Percentiles rank a stretch among this genome's conserved stretches.
These are phyloP conservation scores for Mesoclemmys tuberculata DNA, from an alignment of 2,113 vertebrate species.

Conservation along the genomic window DNA sequence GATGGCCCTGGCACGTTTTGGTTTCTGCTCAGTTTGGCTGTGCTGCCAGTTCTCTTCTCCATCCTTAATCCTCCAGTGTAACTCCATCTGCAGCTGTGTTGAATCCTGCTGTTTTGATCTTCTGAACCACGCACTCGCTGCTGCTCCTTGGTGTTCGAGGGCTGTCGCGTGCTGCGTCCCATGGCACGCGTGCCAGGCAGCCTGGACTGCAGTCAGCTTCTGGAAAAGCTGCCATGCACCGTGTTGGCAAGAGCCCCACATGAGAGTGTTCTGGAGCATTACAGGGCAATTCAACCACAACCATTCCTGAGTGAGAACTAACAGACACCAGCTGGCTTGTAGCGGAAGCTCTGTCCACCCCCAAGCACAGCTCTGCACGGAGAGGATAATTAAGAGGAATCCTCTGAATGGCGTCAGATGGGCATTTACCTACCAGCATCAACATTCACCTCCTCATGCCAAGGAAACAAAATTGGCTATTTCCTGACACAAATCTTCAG, in stretches of 20 bases:
- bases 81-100: constrained; percentile 35
- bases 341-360: accelerated
- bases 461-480: accelerated
- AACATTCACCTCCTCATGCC: accelerated
- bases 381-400: not conserved
- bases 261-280: accelerated
- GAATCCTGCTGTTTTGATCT: accelerated
- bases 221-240: not conserved
- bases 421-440: not conserved
- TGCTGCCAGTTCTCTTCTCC: constrained; percentile 33
- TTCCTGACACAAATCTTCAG: accelerated
- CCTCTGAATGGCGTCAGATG: accelerated
- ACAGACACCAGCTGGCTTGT: not conserved
- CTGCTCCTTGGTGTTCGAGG: not conserved
- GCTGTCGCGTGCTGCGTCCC: accelerated
- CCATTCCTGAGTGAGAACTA: accelerated
- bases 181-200: accelerated
- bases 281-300: accelerated
- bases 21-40: constrained; percentile 30
- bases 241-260: not conserved
- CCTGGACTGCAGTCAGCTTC: not conserved
- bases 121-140: not conserved
- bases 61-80: not conserved
- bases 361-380: accelerated
- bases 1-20: constrained; percentile 53